Base-by-base conservation (phyloP, 2,113 vertebrate genomes). In the Gila orcuttii region DNA sequence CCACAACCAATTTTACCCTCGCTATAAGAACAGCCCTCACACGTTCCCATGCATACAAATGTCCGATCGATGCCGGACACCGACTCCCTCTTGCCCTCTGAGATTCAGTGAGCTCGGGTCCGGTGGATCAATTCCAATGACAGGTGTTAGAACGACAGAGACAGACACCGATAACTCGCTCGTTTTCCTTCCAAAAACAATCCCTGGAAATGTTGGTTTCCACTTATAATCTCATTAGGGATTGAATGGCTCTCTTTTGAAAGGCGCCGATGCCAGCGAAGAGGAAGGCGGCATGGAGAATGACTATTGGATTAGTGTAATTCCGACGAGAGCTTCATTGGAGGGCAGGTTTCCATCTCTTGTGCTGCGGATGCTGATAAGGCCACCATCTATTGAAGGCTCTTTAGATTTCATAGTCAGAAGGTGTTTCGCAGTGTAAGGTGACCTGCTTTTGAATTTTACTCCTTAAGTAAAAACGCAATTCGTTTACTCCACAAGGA, bases 161-260 rank as follows among this genome's bases (percentile, higher is more conserved):
- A 57, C 55, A 57, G 55, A 57, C 68, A 71, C 68, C 7, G 66
- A 19, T 62, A 57, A 57, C 55, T 57, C 6, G 55, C 55, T 57
- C n/a, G 59, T 4, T 62, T 42, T 33, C 21, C 39, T 66, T 71
- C 7, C 21, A 8, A 3, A 57, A 86, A 78, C 84, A 84, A 64
- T 66, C 33, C 64, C 50, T 85, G 83, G 76, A 75, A 85, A 86
- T 85, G 79, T 85, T 90, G 68, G 55, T 83, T 83, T 86, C 87
- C 86, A 33, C 86, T 87, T 66, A 57, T 92, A 92, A 92, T 91
- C 90, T 87, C 83, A 88, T 92, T 91, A 90, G 66, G 86, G 85
- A 90, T 84, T 89, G 88, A 86, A 90, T 88, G 84, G 69, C 86
- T 88, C 81, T 80, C 71, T 80, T 87, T 88, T 76, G 77, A 69